Evolutionary conservation across 1,140 invertebrate genomes (phyloP), one percentile per base, ranked within the genome.

Genomic region (Teleogryllus occipitalis): DNA sequence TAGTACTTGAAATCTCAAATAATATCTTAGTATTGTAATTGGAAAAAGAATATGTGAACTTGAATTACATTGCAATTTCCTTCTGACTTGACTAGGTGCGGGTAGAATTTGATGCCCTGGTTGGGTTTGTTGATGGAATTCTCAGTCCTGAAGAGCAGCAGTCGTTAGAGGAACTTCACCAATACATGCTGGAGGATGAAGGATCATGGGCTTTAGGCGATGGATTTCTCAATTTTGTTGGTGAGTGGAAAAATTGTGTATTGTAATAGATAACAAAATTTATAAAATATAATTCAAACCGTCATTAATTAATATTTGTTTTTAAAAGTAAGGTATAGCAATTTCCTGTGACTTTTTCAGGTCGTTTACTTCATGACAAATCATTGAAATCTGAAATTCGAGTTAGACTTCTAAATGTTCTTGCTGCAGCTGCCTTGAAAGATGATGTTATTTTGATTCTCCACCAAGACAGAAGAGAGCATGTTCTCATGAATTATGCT

Each of bases 161-260:
- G 80, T 92, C 91, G 82, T 86, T 95, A 82, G 90, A 92, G 81
- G 95, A 97, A 87, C 87, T 97, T 80, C 90, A 93, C 83, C 93
- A 95, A 84, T 98, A 97, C 86, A 91, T 96, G 83, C 87, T 96
- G 79, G 93, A 94, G 80, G 93, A 95, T 82, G 94, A 96, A 83
- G 96, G 96, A 74, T 95, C 93, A 81, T 97, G 96, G 96, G 95
- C 95, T 74, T 88, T 97, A 12, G 94, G 95, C 4, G 95, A 96
- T 82, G 92, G 94, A 81, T 97, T 97, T 85, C 88, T 97, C 39
- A 89, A 89, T 80, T 94, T 97, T 83, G 90, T 97, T 79, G 93
- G 93, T 93, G 79, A 85, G 88, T 87, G 15, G 18, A 48, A 77
- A n/a, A 1, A 65, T 65, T 65, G 27, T 39, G 27, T 39, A 39